A percentile compares a stretch with the other conserved stretches of the same genome.
Evolutionary conservation across 2,113 vertebrate genomes (phyloP).

Genomic region (Pelmatolapia mariae): DNA sequence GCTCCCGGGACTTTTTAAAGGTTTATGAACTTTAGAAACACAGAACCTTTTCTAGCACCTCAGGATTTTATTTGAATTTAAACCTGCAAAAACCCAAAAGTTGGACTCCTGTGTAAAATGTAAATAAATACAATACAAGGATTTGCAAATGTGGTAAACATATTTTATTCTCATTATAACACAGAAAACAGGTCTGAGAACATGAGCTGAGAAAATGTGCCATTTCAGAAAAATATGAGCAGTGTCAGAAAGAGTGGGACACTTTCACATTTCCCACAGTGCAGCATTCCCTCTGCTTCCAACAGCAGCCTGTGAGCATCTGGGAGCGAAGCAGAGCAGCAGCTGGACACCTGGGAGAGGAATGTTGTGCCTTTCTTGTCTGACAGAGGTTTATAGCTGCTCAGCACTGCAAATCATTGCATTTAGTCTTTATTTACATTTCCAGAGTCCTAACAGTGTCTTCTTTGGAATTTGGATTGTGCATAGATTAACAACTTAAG

Average conservation of each 20-base stretch:
- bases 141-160: neutral
- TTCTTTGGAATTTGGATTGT: neutral
- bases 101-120: neutral
- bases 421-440: neutral
- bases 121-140: neutral
- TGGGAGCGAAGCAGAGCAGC: neutral
- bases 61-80: neutral
- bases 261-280: neutral
- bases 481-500: neutral
- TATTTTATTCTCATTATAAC: neutral
- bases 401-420: neutral
- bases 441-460: neutral
- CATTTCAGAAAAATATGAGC: neutral
- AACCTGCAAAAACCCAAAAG: neutral
- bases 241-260: neutral
- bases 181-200: neutral
- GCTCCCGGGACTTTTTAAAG: neutral
- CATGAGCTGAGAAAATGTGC: neutral
- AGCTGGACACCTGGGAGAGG: neutral
- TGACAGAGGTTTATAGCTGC: neutral
- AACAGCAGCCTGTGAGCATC: neutral
- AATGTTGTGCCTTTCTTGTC: neutral
- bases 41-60: neutral
- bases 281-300: neutral
- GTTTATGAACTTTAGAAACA: neutral